Percentiles rank a stretch among this genome's conserved stretches.
Evolutionary conservation across 2,888 invertebrate genomes (phyloP).

Genomic region (Ennomos erosarius): DNA sequence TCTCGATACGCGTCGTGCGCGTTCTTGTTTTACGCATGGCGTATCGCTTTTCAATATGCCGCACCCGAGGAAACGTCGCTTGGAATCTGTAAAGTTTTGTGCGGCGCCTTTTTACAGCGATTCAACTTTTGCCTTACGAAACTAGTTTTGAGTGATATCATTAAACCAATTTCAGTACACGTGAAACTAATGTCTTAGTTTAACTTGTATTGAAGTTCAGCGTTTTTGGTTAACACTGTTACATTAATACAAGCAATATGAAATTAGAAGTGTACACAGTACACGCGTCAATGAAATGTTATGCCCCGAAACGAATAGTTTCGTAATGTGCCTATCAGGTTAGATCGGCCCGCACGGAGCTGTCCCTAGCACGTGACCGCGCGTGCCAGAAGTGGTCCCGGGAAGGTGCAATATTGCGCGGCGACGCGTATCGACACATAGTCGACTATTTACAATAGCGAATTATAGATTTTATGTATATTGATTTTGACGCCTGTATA

Average conservation of each 20-base stretch:
- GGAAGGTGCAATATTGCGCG: conserved; percentile 45
- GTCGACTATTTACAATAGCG: conserved; percentile 73
- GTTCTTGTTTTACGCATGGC: conserved; percentile 25
- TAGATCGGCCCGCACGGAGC: too few species aligned
- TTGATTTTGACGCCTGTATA: conserved; percentile 67
- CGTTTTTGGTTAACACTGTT: too few species aligned
- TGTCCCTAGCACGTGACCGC: conserved; percentile 1
- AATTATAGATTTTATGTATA: conserved; percentile 64
- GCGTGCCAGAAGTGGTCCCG: conserved; percentile 7
- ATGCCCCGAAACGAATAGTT: background rate
- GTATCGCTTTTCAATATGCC: conserved; percentile 18
- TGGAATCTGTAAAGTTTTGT: background rate
- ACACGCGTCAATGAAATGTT: too few species aligned
- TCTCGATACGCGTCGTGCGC: conserved; percentile 57
- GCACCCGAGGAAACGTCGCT: background rate
- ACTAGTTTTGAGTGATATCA: too few species aligned
- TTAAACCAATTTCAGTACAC: too few species aligned
- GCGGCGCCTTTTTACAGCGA: background rate
- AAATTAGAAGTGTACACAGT: too few species aligned
- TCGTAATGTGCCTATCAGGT: background rate
- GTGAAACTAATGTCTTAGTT: too few species aligned
- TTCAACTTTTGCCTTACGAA: too few species aligned
- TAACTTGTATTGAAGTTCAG: too few species aligned
- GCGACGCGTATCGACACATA: conserved; percentile 60
- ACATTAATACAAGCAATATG: too few species aligned